Percentiles rank a stretch among this genome's conserved stretches.
phyloP scores from a whole-genome alignment of 1,140 invertebrate genomes.

The Drosophila willistoni region DNA sequence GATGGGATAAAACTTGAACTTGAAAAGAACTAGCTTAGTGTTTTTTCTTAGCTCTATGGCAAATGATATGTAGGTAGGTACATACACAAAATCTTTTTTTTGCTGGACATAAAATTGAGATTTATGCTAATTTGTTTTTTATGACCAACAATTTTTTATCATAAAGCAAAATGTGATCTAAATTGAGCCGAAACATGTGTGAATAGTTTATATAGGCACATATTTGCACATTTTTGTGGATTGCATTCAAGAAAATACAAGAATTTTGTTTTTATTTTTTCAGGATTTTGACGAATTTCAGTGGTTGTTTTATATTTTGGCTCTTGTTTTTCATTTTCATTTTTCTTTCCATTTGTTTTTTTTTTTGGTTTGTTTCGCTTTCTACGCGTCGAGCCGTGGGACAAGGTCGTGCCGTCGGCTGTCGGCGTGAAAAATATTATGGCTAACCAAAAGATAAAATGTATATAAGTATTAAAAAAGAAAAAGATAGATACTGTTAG shows the following conservation, averaged over 20 bases:
- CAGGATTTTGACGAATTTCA: slow-evolving; percentile 22
- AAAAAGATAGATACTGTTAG: neutral
- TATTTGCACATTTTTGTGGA: slow-evolving; percentile 9
- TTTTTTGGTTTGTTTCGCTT: slow-evolving; percentile 56
- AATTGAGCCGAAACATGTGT: slow-evolving; percentile 19
- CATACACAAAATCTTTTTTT: slow-evolving; percentile 20
- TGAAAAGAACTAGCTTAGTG: neutral
- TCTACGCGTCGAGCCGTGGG: slow-evolving; percentile 66
- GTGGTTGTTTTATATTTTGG: slow-evolving; percentile 34
- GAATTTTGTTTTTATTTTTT: slow-evolving; percentile 4
- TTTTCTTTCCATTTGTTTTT: slow-evolving; percentile 27
- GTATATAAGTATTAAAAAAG: slow-evolving; percentile 33
- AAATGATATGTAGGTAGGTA: neutral
- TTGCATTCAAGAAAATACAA: slow-evolving; percentile 7
- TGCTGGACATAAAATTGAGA: slow-evolving; percentile 38
- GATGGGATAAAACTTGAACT: neutral
- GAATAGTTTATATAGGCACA: neutral
- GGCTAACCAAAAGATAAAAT: slow-evolving; percentile 73
- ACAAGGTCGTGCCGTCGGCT: slow-evolving; percentile 75
- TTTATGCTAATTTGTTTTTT: slow-evolving; percentile 52
- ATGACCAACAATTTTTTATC: neutral
- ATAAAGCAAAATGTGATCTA: neutral
- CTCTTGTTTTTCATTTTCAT: slow-evolving; percentile 47
- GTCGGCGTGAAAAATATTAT: slow-evolving; percentile 71
- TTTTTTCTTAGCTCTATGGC: neutral